Percentiles rank a stretch among this genome's conserved stretches.
Evolutionary conservation across 2,888 invertebrate species (phyloP).

Genomic region (Acrocyrtus sp.): DNA sequence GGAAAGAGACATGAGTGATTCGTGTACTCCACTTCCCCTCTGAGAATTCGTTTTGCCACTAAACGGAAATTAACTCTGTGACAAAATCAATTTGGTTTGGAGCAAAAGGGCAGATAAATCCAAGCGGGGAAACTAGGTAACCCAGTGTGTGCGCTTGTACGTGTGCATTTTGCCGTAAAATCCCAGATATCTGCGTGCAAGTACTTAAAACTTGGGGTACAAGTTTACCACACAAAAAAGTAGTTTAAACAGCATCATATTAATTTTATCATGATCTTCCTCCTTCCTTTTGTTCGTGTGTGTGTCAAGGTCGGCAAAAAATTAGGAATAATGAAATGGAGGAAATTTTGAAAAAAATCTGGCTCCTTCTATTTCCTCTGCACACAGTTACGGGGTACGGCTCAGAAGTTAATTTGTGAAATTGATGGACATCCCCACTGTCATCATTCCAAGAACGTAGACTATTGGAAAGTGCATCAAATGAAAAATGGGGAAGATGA

Average conservation of each 20-base stretch:
- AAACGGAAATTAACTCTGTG: slow-evolving; percentile 40
- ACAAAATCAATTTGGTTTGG: slow-evolving; percentile 45
- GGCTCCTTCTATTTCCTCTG: no score
- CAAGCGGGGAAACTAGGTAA: no score
- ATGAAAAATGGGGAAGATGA: not conserved
- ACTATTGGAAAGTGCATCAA: no score
- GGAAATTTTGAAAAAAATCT: no score
- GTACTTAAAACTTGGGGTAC: not conserved
- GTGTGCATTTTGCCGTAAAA: no score
- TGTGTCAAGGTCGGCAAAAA: slow-evolving; percentile 29
- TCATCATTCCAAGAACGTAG: not conserved
- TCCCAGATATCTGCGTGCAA: not conserved
- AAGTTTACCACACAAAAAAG: no score
- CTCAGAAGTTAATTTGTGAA: not conserved
- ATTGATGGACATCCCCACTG: not conserved
- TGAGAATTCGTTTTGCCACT: no score
- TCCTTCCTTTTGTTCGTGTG: slow-evolving; percentile 5
- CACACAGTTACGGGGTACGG: not conserved
- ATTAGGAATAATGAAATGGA: slow-evolving; percentile 13
- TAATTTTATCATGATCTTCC: not conserved
- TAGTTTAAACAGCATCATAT: no score
- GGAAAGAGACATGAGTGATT: no score
- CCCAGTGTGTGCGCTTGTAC: no score
- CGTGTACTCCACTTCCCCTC: no score
- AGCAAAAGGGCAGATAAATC: no score